A percentile compares a stretch with the other conserved stretches of the same genome.
These are phyloP conservation scores for Poicephalus gulielmi DNA, from an alignment of 2,113 vertebrate species.

Conservation along the genomic window DNA sequence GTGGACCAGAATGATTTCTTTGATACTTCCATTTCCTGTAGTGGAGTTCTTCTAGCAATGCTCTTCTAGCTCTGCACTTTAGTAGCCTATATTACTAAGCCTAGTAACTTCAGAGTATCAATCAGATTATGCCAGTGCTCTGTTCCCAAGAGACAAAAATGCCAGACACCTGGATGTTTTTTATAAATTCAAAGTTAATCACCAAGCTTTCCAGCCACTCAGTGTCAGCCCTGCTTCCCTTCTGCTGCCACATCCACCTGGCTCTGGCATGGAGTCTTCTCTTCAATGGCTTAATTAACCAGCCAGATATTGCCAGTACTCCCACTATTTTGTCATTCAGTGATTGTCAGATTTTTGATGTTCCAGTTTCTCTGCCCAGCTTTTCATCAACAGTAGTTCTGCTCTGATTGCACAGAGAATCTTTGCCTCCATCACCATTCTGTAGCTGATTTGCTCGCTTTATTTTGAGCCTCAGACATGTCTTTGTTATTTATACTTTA, in stretches of 20 bases:
- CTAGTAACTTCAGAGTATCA: background rate
- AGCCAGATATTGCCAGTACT: background rate
- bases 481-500: background rate
- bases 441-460: background rate
- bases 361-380: constrained; percentile 40
- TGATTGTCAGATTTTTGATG: constrained; percentile 5
- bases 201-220: background rate
- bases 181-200: background rate
- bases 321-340: background rate
- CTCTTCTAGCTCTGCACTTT: background rate
- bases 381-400: background rate
- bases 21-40: background rate
- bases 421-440: background rate
- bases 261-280: background rate
- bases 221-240: background rate
- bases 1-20: background rate
- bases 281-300: background rate
- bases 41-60: background rate
- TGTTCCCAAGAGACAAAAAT: background rate
- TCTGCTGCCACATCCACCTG: background rate
- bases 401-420: background rate
- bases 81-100: background rate
- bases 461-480: background rate
- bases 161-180: background rate
- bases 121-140: background rate